A percentile compares a stretch with the other conserved stretches of the same genome.
Evolutionary conservation across 2,888 invertebrate genomes (phyloP).

Genomic region (Hydriomena furcata): DNA sequence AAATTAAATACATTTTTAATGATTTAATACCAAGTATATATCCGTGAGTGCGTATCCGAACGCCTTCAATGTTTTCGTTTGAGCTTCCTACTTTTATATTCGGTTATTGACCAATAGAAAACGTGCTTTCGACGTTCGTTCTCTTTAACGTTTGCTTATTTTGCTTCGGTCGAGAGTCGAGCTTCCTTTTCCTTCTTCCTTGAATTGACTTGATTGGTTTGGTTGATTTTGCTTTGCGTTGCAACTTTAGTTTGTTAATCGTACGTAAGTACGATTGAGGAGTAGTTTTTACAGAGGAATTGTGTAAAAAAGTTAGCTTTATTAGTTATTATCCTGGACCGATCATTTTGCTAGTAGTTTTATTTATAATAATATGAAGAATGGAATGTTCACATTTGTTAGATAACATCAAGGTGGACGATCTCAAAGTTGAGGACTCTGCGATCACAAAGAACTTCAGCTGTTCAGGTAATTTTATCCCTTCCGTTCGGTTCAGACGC

Average conservation of each 20-base stretch:
- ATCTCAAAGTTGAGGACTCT: constrained; percentile 74
- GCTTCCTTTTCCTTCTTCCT: constrained; percentile 29
- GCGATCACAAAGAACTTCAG: constrained; percentile 85
- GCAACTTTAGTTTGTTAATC: no score
- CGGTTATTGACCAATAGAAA: constrained; percentile 43
- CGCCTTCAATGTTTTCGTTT: constrained; percentile 51
- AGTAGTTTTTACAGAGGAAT: constrained; percentile 33
- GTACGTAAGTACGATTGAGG: constrained; percentile 18
- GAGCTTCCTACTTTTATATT: constrained; percentile 34
- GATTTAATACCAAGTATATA: no score
- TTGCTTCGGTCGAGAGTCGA: constrained; percentile 23
- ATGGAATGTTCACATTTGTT: constrained; percentile 89
- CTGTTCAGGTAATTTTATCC: constrained; percentile 84
- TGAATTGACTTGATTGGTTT: constrained; percentile 12
- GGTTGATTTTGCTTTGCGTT: constrained; percentile 9
- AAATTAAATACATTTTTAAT: no score
- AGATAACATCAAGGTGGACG: constrained; percentile 85
- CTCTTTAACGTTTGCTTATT: constrained; percentile 52
- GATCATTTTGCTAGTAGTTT: constrained; percentile 48
- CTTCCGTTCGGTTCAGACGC: constrained; percentile 41
- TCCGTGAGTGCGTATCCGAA: no score
- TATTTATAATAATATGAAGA: constrained; percentile 65
- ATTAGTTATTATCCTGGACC: constrained; percentile 53
- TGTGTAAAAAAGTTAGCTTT: constrained; percentile 45
- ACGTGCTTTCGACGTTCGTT: constrained; percentile 43